These are phyloP conservation scores for Nysson spinosus DNA, from an alignment of 2,888 invertebrate species.

Conservation along the genomic window DNA sequence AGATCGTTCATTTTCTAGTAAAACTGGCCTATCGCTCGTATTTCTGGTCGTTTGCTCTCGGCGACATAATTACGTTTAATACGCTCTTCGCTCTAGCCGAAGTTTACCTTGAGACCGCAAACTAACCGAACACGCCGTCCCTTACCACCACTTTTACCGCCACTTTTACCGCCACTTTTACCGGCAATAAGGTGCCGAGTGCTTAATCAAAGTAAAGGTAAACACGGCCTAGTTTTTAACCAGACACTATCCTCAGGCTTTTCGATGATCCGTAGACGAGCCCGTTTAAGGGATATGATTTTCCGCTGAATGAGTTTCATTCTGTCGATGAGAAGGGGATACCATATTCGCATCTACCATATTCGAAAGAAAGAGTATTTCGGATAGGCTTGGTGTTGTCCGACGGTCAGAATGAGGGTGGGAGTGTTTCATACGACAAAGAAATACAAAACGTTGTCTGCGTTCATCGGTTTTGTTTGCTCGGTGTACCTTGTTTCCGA, in stretches of 20 bases:
- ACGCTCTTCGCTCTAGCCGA: constrained; percentile 9
- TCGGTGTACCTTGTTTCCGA: constrained; percentile 34
- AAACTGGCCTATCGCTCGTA: too few species aligned
- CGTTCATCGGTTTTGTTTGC: constrained; percentile 50
- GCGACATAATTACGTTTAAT: constrained; percentile 39
- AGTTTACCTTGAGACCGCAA: constrained; percentile 31
- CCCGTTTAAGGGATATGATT: too few species aligned
- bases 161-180: constrained; percentile 45
- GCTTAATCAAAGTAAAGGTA: constrained; percentile 61
- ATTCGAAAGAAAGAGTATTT: too few species aligned
- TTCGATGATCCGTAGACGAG: background rate
- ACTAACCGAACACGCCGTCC: constrained; percentile 25
- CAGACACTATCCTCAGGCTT: constrained; percentile 1
- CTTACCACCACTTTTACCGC: too few species aligned
- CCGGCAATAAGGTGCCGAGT: constrained; percentile 46
- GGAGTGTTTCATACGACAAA: too few species aligned
- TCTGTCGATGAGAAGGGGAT: too few species aligned
- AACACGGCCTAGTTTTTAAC: constrained; percentile 59
- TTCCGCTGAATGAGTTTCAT: too few species aligned
- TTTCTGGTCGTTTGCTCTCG: background rate
- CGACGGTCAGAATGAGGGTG: too few species aligned
- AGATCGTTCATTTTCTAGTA: too few species aligned
- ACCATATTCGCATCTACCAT: too few species aligned
- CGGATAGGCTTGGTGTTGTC: too few species aligned
- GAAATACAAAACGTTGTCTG: too few species aligned